A percentile compares a stretch with the other conserved stretches of the same genome.
Evolutionary conservation across 2,888 invertebrate species (phyloP).

Genomic region (Patella depressa): DNA sequence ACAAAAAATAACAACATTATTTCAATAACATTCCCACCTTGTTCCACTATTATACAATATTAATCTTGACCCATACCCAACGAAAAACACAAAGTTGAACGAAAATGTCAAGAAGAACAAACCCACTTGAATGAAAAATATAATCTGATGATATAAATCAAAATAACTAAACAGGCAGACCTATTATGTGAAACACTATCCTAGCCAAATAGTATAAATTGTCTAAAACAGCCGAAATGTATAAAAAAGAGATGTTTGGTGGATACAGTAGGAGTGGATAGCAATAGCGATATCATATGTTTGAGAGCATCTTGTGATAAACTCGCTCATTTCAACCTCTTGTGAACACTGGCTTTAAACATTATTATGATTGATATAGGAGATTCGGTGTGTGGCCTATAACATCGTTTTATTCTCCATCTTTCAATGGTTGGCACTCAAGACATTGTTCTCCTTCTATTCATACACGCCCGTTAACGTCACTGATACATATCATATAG

Average conservation of each 20-base stretch:
- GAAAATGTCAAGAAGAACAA: too few relatives aligned
- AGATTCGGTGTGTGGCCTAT: neutral
- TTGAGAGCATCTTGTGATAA: conserved; percentile 2
- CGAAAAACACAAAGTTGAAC: too few relatives aligned
- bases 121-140: too few relatives aligned
- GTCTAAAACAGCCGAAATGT: neutral
- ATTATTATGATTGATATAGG: neutral
- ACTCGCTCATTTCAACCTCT: neutral
- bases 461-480: neutral
- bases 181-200: conserved; percentile 6
- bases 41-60: too few relatives aligned
- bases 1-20: too few relatives aligned
- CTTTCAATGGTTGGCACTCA: neutral
- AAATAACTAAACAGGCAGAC: neutral
- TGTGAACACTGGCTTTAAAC: neutral
- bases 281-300: neutral
- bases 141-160: neutral
- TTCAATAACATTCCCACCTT: too few relatives aligned
- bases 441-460: neutral
- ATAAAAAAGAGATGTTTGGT: neutral
- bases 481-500: conserved; percentile 3
- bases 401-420: neutral
- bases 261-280: neutral
- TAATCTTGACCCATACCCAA: too few relatives aligned
- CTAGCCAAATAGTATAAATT: neutral